Conservation (phyloP, 2,888 invertebrate genomes). For the Euphydryas editha region DNA sequence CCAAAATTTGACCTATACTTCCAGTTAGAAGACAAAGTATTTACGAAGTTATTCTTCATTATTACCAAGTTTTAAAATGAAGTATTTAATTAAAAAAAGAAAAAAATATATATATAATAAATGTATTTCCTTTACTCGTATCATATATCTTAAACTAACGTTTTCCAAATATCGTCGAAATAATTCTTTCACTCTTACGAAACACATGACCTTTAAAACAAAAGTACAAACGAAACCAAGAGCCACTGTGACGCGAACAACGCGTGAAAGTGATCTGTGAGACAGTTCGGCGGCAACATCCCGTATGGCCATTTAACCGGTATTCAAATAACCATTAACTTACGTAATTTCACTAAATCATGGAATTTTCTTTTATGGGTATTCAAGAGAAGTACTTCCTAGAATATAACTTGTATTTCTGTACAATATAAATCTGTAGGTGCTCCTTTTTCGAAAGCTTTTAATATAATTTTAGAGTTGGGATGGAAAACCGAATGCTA, state of each 20-base stretch:
- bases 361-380: constrained; percentile 1
- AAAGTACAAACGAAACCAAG: constrained; percentile 35
- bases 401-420: background rate
- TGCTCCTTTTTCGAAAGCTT: background rate
- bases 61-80: too few relatives aligned
- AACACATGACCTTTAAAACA: constrained; percentile 33
- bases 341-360: constrained; percentile 18
- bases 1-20: too few relatives aligned
- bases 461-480: background rate
- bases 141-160: background rate
- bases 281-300: constrained; percentile 31
- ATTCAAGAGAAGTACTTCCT: background rate
- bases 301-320: constrained; percentile 32
- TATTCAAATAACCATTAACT: constrained; percentile 23
- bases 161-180: background rate
- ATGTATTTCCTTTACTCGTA: background rate
- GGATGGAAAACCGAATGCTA: background rate
- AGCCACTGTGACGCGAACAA: constrained; percentile 22
- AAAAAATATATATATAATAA: too few relatives aligned
- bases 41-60: too few relatives aligned
- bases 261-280: constrained; percentile 33
- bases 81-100: too few relatives aligned
- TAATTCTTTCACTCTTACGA: constrained; percentile 6
- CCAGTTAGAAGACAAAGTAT: too few relatives aligned
- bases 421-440: background rate